phyloP scores from a whole-genome alignment of 2,888 invertebrate genomes.

The Leptinotarsa tumamoca region DNA sequence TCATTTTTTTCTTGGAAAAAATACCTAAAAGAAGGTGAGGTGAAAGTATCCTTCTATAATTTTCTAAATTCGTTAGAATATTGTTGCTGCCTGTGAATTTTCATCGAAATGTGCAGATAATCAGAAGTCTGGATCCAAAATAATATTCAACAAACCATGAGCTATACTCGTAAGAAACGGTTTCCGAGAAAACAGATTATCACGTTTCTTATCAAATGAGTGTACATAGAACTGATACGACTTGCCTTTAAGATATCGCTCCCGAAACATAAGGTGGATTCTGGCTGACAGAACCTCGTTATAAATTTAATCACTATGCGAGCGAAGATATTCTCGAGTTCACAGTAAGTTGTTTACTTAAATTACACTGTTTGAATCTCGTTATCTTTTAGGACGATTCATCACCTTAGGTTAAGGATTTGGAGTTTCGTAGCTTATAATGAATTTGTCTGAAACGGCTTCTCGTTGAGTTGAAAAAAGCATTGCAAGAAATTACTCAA shows the following conservation, averaged over 20 bases:
- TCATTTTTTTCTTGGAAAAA: no score
- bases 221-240: background rate
- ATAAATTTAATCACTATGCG: constrained; percentile 11
- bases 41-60: no score
- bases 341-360: constrained; percentile 14
- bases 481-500: no score
- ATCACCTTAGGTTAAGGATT: background rate
- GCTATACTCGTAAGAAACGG: background rate
- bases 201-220: background rate
- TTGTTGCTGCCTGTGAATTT: no score
- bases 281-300: background rate
- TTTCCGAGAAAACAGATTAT: background rate
- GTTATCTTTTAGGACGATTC: constrained; percentile 7
- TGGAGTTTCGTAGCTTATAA: background rate
- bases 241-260: background rate
- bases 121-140: no score
- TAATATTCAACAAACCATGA: background rate
- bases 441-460: background rate
- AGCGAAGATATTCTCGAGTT: constrained; percentile 6
- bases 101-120: no score
- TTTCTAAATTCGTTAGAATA: no score
- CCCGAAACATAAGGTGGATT: background rate
- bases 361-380: constrained; percentile 20
- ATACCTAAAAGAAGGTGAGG: no score
- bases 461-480: background rate